phyloP scores from a whole-genome alignment of 2,888 invertebrate species.

The Pollenia labialis region DNA sequence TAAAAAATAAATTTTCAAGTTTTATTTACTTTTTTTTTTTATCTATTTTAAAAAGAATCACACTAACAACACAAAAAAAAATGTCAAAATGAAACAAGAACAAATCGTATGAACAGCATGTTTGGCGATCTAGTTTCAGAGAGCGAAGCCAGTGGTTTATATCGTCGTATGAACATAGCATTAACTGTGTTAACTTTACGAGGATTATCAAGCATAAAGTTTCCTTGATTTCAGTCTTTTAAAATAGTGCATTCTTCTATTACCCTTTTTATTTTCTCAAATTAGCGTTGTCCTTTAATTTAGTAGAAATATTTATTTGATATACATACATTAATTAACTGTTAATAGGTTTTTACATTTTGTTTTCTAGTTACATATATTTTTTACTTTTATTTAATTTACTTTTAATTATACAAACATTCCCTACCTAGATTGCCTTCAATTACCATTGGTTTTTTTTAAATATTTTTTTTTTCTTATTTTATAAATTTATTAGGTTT shows the following conservation, averaged over 20 bases:
- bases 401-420: conserved; percentile 74
- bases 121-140: no score
- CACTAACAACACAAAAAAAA: no score
- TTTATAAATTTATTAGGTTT: conserved; percentile 42
- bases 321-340: conserved; percentile 38
- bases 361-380: conserved; percentile 37
- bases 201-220: no score
- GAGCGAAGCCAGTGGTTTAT: no score
- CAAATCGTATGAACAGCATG: no score
- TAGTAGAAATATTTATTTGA: conserved; percentile 43
- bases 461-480: conserved; percentile 42
- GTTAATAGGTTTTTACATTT: conserved; percentile 53
- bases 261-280: conserved; percentile 1
- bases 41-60: no score
- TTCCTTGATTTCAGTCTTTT: background rate
- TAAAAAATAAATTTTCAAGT: no score
- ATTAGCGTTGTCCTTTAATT: conserved; percentile 12
- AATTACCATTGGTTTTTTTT: conserved; percentile 74
- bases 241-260: background rate
- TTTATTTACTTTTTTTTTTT: no score
- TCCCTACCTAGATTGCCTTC: conserved; percentile 82
- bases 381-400: conserved; percentile 9
- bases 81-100: no score
- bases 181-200: no score
- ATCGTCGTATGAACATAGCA: no score